Evolutionary conservation across 1,140 invertebrate genomes (phyloP).

Genomic region (Aethina tumida): DNA sequence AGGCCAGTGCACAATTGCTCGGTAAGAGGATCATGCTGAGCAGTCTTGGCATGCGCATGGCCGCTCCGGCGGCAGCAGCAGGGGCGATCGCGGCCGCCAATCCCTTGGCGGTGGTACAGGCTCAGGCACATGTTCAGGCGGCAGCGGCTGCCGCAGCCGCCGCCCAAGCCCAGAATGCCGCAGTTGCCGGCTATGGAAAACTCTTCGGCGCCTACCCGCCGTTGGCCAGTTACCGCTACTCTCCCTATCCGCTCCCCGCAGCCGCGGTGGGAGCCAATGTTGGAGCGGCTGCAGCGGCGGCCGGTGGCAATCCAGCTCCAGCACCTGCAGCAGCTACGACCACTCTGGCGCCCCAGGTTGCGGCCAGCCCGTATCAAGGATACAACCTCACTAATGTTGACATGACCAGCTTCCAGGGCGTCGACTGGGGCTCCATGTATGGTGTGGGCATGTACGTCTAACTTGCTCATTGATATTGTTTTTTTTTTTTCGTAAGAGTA

Average conservation of each 20-base stretch:
- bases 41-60: conserved; percentile 53
- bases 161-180: conserved; percentile 29
- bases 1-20: conserved; percentile 55
- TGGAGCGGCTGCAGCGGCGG: conserved; percentile 40
- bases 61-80: conserved; percentile 42
- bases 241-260: conserved; percentile 53
- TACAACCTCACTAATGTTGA: conserved; percentile 79
- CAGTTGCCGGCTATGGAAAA: conserved; percentile 54
- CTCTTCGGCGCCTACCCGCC: conserved; percentile 53
- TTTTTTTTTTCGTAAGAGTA: conserved; percentile 3
- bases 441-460: conserved; percentile 84
- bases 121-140: conserved; percentile 47
- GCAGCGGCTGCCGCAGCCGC: conserved; percentile 44
- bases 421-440: conserved; percentile 84
- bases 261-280: conserved; percentile 44
- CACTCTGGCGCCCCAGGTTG: conserved; percentile 45
- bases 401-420: conserved; percentile 83
- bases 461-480: conserved; percentile 15
- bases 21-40: conserved; percentile 64
- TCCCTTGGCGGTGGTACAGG: conserved; percentile 48
- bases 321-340: conserved; percentile 42
- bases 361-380: conserved; percentile 64
- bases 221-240: conserved; percentile 60
- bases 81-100: conserved; percentile 46
- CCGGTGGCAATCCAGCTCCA: conserved; percentile 34